phyloP scores from a whole-genome alignment of 2,888 invertebrate species.

The Thysanoteuthis rhombus region DNA sequence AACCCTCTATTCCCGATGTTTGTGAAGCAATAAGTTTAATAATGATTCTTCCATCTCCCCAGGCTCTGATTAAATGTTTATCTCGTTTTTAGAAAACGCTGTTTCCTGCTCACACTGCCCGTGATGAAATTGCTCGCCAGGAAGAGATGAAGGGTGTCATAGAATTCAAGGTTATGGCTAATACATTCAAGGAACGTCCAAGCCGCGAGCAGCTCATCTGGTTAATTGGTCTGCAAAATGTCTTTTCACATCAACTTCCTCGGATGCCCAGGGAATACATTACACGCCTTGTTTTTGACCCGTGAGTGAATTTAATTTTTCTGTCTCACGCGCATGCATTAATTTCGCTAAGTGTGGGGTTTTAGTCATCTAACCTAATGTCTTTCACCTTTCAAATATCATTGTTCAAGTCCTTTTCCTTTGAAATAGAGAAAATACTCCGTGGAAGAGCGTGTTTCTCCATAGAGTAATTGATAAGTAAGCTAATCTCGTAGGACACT shows the following conservation, averaged over 20 bases:
- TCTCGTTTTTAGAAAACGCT: neutral
- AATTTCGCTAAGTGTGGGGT: too few relatives aligned
- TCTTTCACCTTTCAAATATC: too few relatives aligned
- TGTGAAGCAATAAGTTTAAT: too few relatives aligned
- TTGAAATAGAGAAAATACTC: too few relatives aligned
- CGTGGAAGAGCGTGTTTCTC: too few relatives aligned
- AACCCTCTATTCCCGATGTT: too few relatives aligned
- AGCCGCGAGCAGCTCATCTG: conserved; percentile 91
- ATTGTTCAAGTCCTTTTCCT: too few relatives aligned
- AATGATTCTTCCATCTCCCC: neutral
- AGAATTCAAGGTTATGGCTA: conserved; percentile 92
- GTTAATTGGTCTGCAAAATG: conserved; percentile 91
- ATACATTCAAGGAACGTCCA: conserved; percentile 82
- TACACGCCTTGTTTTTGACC: conserved; percentile 90
- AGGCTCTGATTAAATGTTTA: too few relatives aligned
- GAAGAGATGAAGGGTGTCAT: conserved; percentile 90
- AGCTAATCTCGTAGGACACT: too few relatives aligned
- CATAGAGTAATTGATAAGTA: too few relatives aligned
- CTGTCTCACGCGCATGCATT: neutral
- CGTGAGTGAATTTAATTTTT: conserved; percentile 53
- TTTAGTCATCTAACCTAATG: too few relatives aligned
- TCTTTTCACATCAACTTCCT: conserved; percentile 94
- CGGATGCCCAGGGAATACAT: conserved; percentile 98
- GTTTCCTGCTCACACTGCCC: conserved; percentile 73
- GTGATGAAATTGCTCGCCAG: conserved; percentile 89